A percentile compares a stretch with the other conserved stretches of the same genome.
phyloP scores from a whole-genome alignment of 2,888 invertebrate genomes.

The Uropetala carovei region DNA sequence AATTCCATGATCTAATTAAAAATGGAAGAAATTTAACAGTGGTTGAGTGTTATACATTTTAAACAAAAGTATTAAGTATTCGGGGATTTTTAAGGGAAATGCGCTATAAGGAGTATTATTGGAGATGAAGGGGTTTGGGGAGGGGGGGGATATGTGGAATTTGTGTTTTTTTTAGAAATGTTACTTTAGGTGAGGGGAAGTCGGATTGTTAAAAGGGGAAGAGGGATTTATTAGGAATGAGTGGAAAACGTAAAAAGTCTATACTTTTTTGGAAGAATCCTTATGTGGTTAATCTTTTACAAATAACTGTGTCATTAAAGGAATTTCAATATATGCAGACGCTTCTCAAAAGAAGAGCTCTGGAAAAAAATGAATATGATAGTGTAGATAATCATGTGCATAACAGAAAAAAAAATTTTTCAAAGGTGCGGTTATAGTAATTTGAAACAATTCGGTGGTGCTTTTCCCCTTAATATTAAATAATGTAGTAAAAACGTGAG shows the following conservation, averaged over 20 bases:
- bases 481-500: background rate
- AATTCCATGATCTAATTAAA: conserved; percentile 59
- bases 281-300: conserved; percentile 25
- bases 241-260: too few relatives aligned
- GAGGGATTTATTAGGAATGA: background rate
- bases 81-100: background rate
- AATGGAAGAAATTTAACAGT: conserved; percentile 58
- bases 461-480: conserved; percentile 12
- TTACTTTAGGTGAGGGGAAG: background rate
- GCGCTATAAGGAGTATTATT: background rate
- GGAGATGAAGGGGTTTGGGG: background rate
- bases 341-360: background rate
- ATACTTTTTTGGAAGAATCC: conserved; percentile 3
- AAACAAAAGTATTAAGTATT: conserved; percentile 39
- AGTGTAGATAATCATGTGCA: conserved; percentile 16
- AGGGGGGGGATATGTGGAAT: background rate
- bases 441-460: conserved; percentile 36
- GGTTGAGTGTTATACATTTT: conserved; percentile 58
- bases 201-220: background rate
- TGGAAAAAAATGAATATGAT: conserved; percentile 26
- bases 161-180: background rate
- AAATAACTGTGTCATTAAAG: conserved; percentile 41
- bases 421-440: background rate
- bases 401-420: conserved; percentile 17
- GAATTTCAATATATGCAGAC: conserved; percentile 33